Evolutionary conservation across 2,888 invertebrate species (phyloP).

Genomic region (Coronaproctus castanopsis): DNA sequence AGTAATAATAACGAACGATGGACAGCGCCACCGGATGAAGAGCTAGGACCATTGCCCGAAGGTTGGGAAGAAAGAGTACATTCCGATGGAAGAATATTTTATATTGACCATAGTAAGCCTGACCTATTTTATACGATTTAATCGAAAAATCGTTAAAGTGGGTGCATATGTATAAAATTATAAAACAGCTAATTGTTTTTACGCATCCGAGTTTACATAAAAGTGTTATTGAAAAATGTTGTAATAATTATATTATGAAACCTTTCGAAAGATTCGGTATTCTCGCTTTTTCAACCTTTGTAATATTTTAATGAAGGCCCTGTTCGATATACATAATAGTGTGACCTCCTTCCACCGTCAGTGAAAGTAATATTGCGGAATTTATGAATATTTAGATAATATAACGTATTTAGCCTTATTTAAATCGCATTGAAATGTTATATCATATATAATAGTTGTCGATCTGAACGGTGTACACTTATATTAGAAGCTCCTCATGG

Average conservation of each 20-base stretch:
- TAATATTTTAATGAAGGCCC: no score
- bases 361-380: no score
- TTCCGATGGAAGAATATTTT: slow-evolving; percentile 89
- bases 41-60: slow-evolving; percentile 83
- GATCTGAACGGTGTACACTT: no score
- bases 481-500: no score
- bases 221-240: no score
- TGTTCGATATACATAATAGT: no score
- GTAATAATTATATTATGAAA: slow-evolving; percentile 3
- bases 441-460: no score
- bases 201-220: not conserved
- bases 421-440: no score
- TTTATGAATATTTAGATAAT: no score
- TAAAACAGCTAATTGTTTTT: not conserved
- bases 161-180: not conserved
- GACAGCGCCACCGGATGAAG: slow-evolving; percentile 40
- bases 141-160: not conserved
- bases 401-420: no score
- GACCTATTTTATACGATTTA: slow-evolving; percentile 4
- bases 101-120: slow-evolving; percentile 87
- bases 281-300: not conserved
- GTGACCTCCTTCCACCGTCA: no score
- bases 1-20: slow-evolving; percentile 20
- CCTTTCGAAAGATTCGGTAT: not conserved
- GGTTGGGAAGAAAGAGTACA: slow-evolving; percentile 98